Base-by-base conservation (phyloP, 2,888 invertebrate genomes). In the Callyntrura guangdongensis region DNA sequence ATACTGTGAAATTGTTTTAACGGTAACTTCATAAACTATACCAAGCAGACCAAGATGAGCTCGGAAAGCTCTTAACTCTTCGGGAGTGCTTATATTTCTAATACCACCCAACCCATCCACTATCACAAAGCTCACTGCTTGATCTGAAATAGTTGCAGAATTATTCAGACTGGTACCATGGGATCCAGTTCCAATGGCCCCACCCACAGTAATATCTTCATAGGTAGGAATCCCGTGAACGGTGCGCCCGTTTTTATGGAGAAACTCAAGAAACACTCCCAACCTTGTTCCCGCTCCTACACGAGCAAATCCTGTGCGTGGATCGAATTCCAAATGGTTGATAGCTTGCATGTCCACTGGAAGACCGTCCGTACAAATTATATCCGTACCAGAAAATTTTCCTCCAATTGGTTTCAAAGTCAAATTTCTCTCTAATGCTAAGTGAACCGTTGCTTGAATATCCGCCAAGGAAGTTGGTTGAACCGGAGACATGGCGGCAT, bases 281-380 rank as follows among this genome's bases (percentile, higher is more conserved):
- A 74, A 1, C 0, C 20, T 74, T 0, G 17, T 3, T 4, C 85
- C 85, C 45, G 74, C 85, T 4, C 85, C 85, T 11, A 86, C 59
- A 3, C 74, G 72, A 1, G 61, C 85, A 0, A 17, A 12, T 17
- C 20, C 14, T 0, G 72, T 74, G 6, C 2, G 8, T 1, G 0
- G 27, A 20, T 85, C 67, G 72, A 56, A 85, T n/a, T n/a, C 2
- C 25, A 85, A 85, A 20, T 85, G 72, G 22, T 85, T 56, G 0
- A 85, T 85, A 0, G 9, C 14, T 6, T 45, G 3, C 85, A 85
- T 85, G 17, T 11, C 6, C 0, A 85, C 67, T 9, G 85, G 56
- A 53, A 85, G 20, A 8, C 85, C 85, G 2, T 85, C 85, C 1
- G 85, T 85, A 47, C 85, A 85, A 59, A 85, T 85, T n/a, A 85